Evolutionary conservation across 2,113 vertebrate genomes (phyloP).

Genomic region (Neotoma lepida): DNA sequence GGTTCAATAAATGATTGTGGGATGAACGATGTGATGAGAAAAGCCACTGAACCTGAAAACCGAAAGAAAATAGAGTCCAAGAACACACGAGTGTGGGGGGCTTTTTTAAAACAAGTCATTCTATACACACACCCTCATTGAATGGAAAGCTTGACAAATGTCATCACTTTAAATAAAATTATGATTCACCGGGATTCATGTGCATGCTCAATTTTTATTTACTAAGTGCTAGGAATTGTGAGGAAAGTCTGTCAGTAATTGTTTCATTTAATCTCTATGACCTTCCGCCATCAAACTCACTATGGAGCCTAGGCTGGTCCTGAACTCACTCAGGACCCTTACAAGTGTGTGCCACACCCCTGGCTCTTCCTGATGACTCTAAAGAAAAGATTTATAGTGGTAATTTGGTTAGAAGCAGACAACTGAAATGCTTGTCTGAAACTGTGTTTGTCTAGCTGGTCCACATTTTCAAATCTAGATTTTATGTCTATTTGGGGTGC

Average conservation of each 20-base stretch:
- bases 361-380: background rate
- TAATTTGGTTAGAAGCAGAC: constrained; percentile 14
- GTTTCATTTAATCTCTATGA: background rate
- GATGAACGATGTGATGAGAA: constrained; percentile 19
- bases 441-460: background rate
- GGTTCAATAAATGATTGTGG: background rate
- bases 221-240: background rate
- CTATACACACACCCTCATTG: background rate
- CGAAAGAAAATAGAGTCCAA: constrained; percentile 1
- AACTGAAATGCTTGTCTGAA: background rate
- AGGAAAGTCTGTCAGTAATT: background rate
- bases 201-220: constrained; percentile 1
- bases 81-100: background rate
- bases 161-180: constrained; percentile 7
- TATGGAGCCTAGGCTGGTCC: background rate
- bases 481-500: background rate
- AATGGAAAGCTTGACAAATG: constrained; percentile 6
- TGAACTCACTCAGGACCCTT: background rate
- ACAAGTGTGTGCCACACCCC: too few species aligned
- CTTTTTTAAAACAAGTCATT: background rate
- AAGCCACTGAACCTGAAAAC: constrained; percentile 19
- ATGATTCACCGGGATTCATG: background rate
- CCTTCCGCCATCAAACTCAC: background rate
- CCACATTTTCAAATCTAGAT: background rate
- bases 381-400: background rate